Base-by-base conservation (phyloP, 1,140 invertebrate genomes). In the Zelostemma sp. region DNA sequence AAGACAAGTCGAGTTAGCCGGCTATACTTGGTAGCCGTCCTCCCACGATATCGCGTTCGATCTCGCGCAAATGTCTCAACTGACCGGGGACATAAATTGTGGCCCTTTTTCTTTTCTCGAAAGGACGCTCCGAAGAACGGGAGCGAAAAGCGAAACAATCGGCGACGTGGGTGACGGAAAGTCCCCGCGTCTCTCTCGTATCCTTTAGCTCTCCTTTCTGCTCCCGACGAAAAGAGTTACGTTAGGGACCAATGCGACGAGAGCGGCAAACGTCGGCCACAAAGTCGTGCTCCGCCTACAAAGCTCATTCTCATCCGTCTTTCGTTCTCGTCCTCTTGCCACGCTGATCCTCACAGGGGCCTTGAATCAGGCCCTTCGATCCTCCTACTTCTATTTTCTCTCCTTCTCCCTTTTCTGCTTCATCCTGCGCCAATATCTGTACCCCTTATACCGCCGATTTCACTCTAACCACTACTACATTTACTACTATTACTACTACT, bases 61-160 rank as follows among this genome's bases (percentile, higher is more conserved):
- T 84, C 83, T 85, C 74, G 74, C 75, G 78, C 80, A 82, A 85
- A 85, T 81, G 81, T 84, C 81, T 85, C 81, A 83, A 85, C 80
- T 83, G 77, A 74, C 74, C 73, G 73, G 66, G 73, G 72, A 78
- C 81, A 84, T 84, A 84, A 84, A 84, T 83, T 79, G 74, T 76
- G 48, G 73, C 75, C 71, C 74, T 66, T 64, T 55, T 72, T 67
- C 67, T 63, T 67, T 57, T 67, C 71, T 50, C 46, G 67, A 67
- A 69, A 67, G 69, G 63, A 68, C 43, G 64, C 50, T 45, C 62
- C 49, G 54, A 56, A 33, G 60, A 68, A 74, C 67, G 47, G 71
- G 72, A 73, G 78, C 76, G 77, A 73, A 69, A 71, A 54, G 72
- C 68, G 69, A 82, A 80, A 81, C 80, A 82, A 82, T 79, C 77